Evolutionary conservation across 2,888 invertebrate species (phyloP).

Genomic region (Pseudoips prasinana): DNA sequence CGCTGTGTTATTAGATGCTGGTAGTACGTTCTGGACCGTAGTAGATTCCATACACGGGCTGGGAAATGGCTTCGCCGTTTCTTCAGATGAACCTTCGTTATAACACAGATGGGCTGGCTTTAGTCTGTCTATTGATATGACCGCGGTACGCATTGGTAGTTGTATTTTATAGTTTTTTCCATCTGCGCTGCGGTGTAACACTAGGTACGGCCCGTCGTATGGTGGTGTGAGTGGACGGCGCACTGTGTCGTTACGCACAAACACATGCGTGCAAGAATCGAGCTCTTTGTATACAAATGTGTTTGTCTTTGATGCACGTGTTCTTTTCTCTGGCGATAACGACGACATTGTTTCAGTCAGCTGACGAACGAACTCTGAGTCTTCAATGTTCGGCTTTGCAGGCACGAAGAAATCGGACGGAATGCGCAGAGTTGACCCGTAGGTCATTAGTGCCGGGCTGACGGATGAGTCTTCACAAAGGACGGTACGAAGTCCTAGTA

Average conservation of each 20-base stretch:
- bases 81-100: neutral
- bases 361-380: no score
- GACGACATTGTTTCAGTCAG: no score
- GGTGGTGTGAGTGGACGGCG: slow-evolving; percentile 1
- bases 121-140: neutral
- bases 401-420: slow-evolving; percentile 1
- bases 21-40: no score
- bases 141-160: neutral
- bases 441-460: slow-evolving; percentile 4
- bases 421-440: slow-evolving; percentile 1
- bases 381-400: neutral
- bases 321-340: neutral
- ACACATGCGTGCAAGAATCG: slow-evolving; percentile 2
- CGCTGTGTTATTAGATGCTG: no score
- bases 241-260: slow-evolving; percentile 1
- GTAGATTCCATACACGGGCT: no score
- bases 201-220: slow-evolving; percentile 8
- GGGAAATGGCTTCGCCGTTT: no score
- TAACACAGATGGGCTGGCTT: neutral
- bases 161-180: slow-evolving; percentile 2
- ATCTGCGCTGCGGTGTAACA: neutral
- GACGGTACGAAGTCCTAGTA: slow-evolving; percentile 3
- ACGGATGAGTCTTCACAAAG: neutral
- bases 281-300: slow-evolving; percentile 5
- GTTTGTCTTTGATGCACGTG: neutral